phyloP scores from a whole-genome alignment of 2,888 invertebrate genomes.

The Drosophila fungiperda region DNA sequence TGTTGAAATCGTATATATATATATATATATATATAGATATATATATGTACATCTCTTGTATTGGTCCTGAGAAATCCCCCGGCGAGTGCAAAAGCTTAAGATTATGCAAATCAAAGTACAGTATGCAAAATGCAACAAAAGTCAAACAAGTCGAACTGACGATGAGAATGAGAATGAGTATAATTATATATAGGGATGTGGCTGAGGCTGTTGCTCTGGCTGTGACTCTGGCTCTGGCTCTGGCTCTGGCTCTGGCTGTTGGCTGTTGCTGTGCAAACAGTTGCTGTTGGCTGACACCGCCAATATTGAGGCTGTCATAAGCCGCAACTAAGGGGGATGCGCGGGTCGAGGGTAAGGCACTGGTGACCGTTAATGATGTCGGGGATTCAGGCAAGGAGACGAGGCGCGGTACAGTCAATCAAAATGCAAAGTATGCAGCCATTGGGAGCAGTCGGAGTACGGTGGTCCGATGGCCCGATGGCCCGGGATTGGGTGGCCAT shows the following conservation, averaged over 20 bases:
- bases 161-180: background rate
- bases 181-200: background rate
- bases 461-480: background rate
- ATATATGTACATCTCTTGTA: constrained; percentile 13
- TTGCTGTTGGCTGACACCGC: constrained; percentile 28
- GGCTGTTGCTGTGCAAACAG: constrained; percentile 39
- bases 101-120: constrained; percentile 75
- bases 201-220: background rate
- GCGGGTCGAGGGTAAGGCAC: constrained; percentile 9
- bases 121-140: constrained; percentile 77
- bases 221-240: background rate
- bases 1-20: constrained; percentile 13
- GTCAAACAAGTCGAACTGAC: constrained; percentile 46
- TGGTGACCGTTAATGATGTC: constrained; percentile 65
- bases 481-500: background rate
- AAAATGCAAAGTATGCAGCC: constrained; percentile 64
- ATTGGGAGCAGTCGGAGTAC: background rate
- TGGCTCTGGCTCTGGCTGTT: background rate
- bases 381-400: constrained; percentile 54
- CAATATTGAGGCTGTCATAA: constrained; percentile 37
- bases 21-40: background rate
- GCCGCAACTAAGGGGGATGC: background rate
- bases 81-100: constrained; percentile 73
- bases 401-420: constrained; percentile 40
- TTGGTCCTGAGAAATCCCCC: constrained; percentile 49